These are phyloP conservation scores for Drosophila murphyi DNA, from an alignment of 1,140 invertebrate species.

Conservation along the genomic window DNA sequence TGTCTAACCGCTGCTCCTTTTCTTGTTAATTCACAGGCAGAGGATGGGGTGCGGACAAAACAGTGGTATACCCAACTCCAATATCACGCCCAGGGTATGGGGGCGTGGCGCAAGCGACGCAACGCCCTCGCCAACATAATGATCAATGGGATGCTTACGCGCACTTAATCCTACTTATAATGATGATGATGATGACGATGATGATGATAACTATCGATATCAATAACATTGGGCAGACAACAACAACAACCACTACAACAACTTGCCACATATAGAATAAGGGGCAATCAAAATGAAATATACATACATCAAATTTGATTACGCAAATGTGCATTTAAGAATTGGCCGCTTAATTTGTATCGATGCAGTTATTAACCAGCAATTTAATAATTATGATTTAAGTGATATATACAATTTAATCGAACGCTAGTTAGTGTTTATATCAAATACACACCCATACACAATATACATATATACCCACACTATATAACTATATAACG, in stretches of 20 bases:
- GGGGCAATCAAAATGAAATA: too few species aligned
- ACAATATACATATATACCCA: slow-evolving; percentile 41
- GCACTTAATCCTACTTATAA: slow-evolving; percentile 48
- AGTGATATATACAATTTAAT: slow-evolving; percentile 72
- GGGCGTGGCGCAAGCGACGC: slow-evolving; percentile 94
- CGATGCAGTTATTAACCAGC: slow-evolving; percentile 70
- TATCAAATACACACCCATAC: slow-evolving; percentile 39
- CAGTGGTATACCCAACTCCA: slow-evolving; percentile 95
- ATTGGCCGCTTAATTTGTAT: slow-evolving; percentile 56
- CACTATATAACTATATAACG: slow-evolving; percentile 46
- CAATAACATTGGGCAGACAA: slow-evolving; percentile 2
- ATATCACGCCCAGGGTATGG: slow-evolving; percentile 94
- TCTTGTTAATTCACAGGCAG: slow-evolving; percentile 89
- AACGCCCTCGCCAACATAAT: slow-evolving; percentile 98
- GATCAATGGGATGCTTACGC: slow-evolving; percentile 93
- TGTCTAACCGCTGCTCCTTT: slow-evolving; percentile 39
- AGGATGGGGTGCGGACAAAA: slow-evolving; percentile 92
- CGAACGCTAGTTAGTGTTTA: slow-evolving; percentile 71
- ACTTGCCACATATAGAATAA: slow-evolving; percentile 13
- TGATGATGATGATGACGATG: background rate
- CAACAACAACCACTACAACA: slow-evolving; percentile 13
- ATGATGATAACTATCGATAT: background rate
- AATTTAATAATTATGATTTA: slow-evolving; percentile 75
- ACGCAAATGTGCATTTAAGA: slow-evolving; percentile 62
- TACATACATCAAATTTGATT: slow-evolving; percentile 1